A percentile compares a stretch with the other conserved stretches of the same genome.
Conservation (phyloP, 2,113 vertebrate genomes). For the Seriola dumerili region DNA sequence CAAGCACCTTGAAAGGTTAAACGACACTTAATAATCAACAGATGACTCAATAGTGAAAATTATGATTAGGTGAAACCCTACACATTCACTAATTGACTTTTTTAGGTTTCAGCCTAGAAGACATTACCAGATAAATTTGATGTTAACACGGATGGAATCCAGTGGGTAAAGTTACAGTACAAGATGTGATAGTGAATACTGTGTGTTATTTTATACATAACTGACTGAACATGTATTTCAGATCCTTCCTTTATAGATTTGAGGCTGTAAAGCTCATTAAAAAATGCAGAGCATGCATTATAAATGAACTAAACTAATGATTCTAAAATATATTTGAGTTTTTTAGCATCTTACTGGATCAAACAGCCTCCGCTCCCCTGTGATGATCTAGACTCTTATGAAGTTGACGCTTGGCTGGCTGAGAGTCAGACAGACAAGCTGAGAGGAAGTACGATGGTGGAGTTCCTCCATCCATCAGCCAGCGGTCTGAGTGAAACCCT, state of each 20-base stretch:
- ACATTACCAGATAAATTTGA: not conserved
- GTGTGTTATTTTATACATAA: not conserved
- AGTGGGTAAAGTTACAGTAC: not conserved
- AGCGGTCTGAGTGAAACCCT: slow-evolving; percentile 42
- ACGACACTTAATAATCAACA: not conserved
- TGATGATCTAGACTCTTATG: slow-evolving; percentile 31
- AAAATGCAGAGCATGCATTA: slow-evolving; percentile 17
- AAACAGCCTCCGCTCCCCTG: slow-evolving; percentile 9
- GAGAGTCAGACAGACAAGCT: slow-evolving; percentile 9
- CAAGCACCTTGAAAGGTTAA: too few species aligned
- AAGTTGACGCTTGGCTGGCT: slow-evolving; percentile 41
- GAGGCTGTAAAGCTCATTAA: not conserved
- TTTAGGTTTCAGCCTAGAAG: not conserved
- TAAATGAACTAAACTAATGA: slow-evolving; percentile 14
- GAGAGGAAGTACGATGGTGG: not conserved
- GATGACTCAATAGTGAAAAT: not conserved
- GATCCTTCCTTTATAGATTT: not conserved
- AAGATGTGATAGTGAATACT: not conserved
- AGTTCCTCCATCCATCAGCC: slow-evolving; percentile 53
- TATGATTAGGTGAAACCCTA: not conserved
- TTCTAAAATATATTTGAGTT: not conserved
- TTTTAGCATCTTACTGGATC: slow-evolving; percentile 13
- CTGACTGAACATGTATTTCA: slow-evolving; percentile 1
- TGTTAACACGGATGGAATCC: not conserved
- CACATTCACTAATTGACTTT: too few species aligned